Conservation (phyloP, 2,888 invertebrate genomes). For the Dioctria rufipes region DNA sequence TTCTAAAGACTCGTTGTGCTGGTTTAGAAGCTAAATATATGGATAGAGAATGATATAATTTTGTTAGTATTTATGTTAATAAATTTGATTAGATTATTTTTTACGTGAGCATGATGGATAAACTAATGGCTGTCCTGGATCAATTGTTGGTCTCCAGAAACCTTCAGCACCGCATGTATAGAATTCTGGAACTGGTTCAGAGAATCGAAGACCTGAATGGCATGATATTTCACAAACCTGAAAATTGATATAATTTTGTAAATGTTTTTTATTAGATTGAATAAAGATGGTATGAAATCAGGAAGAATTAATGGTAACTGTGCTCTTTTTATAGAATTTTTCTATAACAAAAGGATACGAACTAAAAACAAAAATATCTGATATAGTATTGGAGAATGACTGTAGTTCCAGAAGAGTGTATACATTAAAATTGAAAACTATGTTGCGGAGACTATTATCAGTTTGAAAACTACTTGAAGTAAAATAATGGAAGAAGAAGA, state of each 20-base stretch:
- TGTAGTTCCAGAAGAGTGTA: too few species aligned
- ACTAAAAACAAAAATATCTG: neutral
- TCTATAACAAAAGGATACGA: neutral
- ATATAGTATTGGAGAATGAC: too few species aligned
- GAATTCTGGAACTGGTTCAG: slow-evolving; percentile 94
- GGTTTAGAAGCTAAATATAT: slow-evolving; percentile 81
- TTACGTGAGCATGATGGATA: slow-evolving; percentile 94
- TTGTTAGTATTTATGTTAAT: neutral
- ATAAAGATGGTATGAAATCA: too few species aligned
- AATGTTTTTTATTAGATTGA: neutral
- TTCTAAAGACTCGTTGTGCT: slow-evolving; percentile 95
- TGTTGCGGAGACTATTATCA: too few species aligned
- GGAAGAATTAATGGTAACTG: too few species aligned
- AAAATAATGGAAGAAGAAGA: too few species aligned
- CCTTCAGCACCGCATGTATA: slow-evolving; percentile 99
- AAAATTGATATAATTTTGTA: neutral
- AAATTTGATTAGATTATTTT: neutral
- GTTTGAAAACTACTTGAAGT: too few species aligned
- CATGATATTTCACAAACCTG: slow-evolving; percentile 91
- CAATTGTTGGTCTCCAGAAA: slow-evolving; percentile 92
- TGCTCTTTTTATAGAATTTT: too few species aligned
- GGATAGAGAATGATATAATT: neutral
- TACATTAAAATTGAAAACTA: too few species aligned
- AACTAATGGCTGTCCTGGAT: slow-evolving; percentile 85
- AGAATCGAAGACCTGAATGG: slow-evolving; percentile 89